A percentile compares a stretch with the other conserved stretches of the same genome.
Evolutionary conservation across 2,797 vertebrate species (phyloP).

Genomic region (Benthosema pterotum): DNA sequence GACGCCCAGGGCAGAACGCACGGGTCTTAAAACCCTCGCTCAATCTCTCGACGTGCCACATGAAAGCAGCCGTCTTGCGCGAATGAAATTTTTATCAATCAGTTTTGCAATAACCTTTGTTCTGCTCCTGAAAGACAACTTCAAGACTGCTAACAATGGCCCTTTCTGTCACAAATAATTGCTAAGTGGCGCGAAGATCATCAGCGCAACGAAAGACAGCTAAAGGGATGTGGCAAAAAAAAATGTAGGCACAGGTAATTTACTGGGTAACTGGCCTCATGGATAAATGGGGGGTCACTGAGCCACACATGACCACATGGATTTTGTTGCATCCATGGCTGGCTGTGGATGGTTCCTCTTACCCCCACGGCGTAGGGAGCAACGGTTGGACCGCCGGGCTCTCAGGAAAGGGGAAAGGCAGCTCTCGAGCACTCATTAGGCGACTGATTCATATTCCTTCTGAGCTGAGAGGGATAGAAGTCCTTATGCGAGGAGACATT

Average conservation of each 20-base stretch:
- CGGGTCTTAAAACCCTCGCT: slow-evolving; percentile 73
- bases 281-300: slow-evolving; percentile 72
- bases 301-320: slow-evolving; percentile 75
- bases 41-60: slow-evolving; percentile 66
- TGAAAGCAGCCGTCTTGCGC: slow-evolving; percentile 77
- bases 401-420: slow-evolving; percentile 57
- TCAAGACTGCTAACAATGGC: slow-evolving; percentile 82
- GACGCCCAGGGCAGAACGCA: slow-evolving; percentile 77
- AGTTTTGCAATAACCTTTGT: slow-evolving; percentile 81
- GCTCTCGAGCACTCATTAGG: slow-evolving; percentile 75
- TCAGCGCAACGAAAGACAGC: slow-evolving; percentile 23
- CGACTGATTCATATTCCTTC: slow-evolving; percentile 77
- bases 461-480: slow-evolving; percentile 68
- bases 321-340: slow-evolving; percentile 65
- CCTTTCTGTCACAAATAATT: slow-evolving; percentile 71
- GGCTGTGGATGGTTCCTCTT: slow-evolving; percentile 61
- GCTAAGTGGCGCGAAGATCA: slow-evolving; percentile 54
- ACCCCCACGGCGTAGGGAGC: slow-evolving; percentile 50
- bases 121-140: slow-evolving; percentile 78
- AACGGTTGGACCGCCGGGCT: slow-evolving; percentile 47
- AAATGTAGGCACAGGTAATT: slow-evolving; percentile 66
- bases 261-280: slow-evolving; percentile 73
- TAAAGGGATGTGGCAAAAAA: not conserved
- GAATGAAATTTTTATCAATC: slow-evolving; percentile 84
- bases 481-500: slow-evolving; percentile 71